These are phyloP conservation scores for Nemapogon koenigi DNA, from an alignment of 2,888 invertebrate species.

Conservation along the genomic window DNA sequence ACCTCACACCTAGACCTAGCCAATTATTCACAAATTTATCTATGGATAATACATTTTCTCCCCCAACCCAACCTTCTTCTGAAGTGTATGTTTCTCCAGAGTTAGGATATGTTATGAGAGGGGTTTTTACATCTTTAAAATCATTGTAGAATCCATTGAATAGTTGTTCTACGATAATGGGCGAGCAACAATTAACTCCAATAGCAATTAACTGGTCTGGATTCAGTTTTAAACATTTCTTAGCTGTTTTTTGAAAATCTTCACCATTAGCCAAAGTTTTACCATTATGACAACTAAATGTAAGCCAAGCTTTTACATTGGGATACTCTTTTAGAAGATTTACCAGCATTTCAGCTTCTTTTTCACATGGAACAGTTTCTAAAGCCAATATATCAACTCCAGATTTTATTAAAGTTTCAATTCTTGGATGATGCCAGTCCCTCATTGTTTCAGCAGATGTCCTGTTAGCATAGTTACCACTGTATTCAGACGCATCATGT, in stretches of 20 bases:
- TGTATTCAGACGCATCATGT: conserved; percentile 91
- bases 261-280: conserved; percentile 76
- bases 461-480: conserved; percentile 74
- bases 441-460: conserved; percentile 68
- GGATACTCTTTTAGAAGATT: conserved; percentile 81
- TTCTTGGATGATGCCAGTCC: conserved; percentile 84
- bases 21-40: conserved; percentile 76
- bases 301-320: conserved; percentile 81
- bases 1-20: conserved; percentile 78
- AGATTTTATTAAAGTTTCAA: conserved; percentile 75
- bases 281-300: conserved; percentile 80
- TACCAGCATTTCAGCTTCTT: conserved; percentile 82
- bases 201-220: conserved; percentile 73
- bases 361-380: conserved; percentile 88
- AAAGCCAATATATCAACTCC: conserved; percentile 88
- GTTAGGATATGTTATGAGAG: conserved; percentile 89
- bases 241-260: conserved; percentile 70
- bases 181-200: conserved; percentile 84
- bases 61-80: conserved; percentile 69
- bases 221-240: conserved; percentile 71
- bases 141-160: conserved; percentile 36
- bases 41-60: conserved; percentile 69
- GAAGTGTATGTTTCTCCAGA: conserved; percentile 81
- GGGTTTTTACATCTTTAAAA: conserved; percentile 31
- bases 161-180: conserved; percentile 33